Conservation (phyloP, 1,140 invertebrate genomes). For the Leptonema lineaticorne region DNA sequence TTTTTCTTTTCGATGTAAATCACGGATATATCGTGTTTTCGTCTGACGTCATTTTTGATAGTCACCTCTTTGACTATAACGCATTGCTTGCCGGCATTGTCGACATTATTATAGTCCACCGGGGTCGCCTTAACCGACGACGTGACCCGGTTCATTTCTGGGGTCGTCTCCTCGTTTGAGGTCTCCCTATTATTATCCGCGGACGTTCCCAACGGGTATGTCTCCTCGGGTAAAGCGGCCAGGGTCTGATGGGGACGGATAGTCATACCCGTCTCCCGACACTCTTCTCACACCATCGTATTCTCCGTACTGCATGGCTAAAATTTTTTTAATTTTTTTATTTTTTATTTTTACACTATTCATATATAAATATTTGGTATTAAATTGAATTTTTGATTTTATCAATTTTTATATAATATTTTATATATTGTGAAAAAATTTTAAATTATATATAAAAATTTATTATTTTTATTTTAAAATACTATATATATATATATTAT, state of each 20-base stretch:
- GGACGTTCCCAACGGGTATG: neutral
- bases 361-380: too few relatives aligned
- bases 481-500: too few relatives aligned
- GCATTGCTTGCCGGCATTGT: neutral
- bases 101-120: neutral
- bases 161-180: neutral
- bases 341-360: too few relatives aligned
- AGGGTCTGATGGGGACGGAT: conserved; percentile 2
- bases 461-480: too few relatives aligned
- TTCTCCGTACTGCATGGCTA: conserved; percentile 8
- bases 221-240: conserved; percentile 13
- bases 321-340: too few relatives aligned
- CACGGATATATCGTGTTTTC: conserved; percentile 9
- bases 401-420: too few relatives aligned
- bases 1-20: conserved; percentile 19
- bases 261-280: conserved; percentile 21
- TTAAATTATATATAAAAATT: too few relatives aligned
- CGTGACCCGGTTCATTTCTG: neutral
- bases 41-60: neutral
- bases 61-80: neutral
- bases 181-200: too few relatives aligned
- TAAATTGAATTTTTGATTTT: too few relatives aligned
- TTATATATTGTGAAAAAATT: too few relatives aligned
- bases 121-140: neutral
- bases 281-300: conserved; percentile 29